These are phyloP conservation scores for Eulemur rufifrons DNA, from an alignment of 2,113 vertebrate species.

Conservation along the genomic window DNA sequence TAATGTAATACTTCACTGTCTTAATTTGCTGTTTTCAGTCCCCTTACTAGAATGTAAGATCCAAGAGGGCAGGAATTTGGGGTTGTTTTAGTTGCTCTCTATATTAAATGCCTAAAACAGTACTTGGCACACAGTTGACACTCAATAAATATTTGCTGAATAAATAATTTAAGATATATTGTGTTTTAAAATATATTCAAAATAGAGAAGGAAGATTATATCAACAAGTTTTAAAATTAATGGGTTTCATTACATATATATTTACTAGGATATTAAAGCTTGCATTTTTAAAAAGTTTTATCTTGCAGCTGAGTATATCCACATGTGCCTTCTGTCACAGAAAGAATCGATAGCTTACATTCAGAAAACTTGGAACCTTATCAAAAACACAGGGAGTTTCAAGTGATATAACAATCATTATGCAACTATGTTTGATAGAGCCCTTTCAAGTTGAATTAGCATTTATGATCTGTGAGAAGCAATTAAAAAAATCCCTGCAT, in stretches of 20 bases:
- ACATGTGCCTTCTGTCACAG: not conserved
- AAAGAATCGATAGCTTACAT: not conserved
- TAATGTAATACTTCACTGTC: not conserved
- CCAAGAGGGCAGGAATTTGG: not conserved
- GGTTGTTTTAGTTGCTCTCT: not conserved
- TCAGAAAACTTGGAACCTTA: not conserved
- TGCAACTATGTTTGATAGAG: slow-evolving; percentile 77
- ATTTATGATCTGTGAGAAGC: slow-evolving; percentile 81
- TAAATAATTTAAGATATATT: not conserved
- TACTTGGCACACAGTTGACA: not conserved
- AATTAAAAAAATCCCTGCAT: slow-evolving; percentile 76
- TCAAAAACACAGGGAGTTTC: not conserved
- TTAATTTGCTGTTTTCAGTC: not conserved
- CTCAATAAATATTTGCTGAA: not conserved
- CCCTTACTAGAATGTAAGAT: not conserved
- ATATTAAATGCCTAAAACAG: not conserved
- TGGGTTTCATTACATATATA: not conserved
- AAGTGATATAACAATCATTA: slow-evolving; percentile 51
- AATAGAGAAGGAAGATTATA: not conserved
- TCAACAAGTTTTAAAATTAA: not conserved
- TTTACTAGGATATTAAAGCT: slow-evolving; percentile 14
- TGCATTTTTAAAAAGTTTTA: not conserved
- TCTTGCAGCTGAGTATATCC: not conserved
- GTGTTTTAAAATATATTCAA: not conserved
- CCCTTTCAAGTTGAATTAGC: slow-evolving; percentile 80